These are phyloP conservation scores for Gobio occitaniae DNA, from an alignment of 2,797 vertebrate species.

Conservation along the genomic window DNA sequence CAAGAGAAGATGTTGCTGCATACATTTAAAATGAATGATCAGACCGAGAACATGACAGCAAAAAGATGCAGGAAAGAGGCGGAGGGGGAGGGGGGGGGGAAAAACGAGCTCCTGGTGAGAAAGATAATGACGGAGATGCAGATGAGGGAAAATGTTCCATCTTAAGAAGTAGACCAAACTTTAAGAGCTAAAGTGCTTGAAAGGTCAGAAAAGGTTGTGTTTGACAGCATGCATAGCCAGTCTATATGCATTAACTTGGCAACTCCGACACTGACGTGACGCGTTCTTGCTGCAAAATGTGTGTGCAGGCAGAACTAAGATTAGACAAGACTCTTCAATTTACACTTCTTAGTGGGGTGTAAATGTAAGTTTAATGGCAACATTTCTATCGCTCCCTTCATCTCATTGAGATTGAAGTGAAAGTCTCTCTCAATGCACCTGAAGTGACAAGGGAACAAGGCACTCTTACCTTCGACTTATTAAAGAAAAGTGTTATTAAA, in stretches of 20 bases:
- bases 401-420: constrained; percentile 51
- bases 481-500: constrained; percentile 34
- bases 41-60: constrained; percentile 16
- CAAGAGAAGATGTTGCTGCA: constrained; percentile 12
- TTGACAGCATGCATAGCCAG: constrained; percentile 18
- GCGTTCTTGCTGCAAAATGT: constrained; percentile 27
- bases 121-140: constrained; percentile 41
- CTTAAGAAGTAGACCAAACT: constrained; percentile 36
- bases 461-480: constrained; percentile 36
- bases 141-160: constrained; percentile 34
- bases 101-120: constrained; percentile 25
- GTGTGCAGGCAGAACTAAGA: constrained; percentile 12
- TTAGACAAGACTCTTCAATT: constrained; percentile 46
- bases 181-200: constrained; percentile 43
- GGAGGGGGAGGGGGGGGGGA: constrained; percentile 58
- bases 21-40: constrained; percentile 37
- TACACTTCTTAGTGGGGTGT: constrained; percentile 29
- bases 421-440: constrained; percentile 42
- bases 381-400: constrained; percentile 29
- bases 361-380: constrained; percentile 50
- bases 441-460: constrained; percentile 45
- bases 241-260: constrained; percentile 7
- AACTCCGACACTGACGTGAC: constrained; percentile 14
- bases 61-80: constrained; percentile 60
- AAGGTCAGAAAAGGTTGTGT: constrained; percentile 43